Evolutionary conservation across 2,888 invertebrate genomes (phyloP).

Genomic region (Melolontha melolontha): DNA sequence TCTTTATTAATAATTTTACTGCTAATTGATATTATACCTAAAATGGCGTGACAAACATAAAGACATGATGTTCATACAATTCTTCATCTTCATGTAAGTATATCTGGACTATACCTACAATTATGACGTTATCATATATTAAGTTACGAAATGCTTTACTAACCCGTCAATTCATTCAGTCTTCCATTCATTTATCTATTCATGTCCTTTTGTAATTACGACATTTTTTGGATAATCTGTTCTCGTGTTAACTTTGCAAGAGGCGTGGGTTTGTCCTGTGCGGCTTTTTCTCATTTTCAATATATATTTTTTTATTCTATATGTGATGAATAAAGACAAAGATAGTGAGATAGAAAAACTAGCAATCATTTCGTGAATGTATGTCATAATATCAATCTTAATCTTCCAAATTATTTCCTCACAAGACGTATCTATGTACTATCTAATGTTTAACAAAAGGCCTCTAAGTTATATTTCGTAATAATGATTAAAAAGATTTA

Average conservation of each 20-base stretch:
- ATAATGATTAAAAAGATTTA: slow-evolving; percentile 19
- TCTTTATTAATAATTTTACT: slow-evolving; percentile 40
- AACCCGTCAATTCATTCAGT: slow-evolving; percentile 7
- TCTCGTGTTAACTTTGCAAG: slow-evolving; percentile 8
- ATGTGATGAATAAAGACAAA: not conserved
- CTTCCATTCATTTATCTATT: slow-evolving; percentile 20
- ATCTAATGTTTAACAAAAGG: slow-evolving; percentile 18
- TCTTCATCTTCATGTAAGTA: slow-evolving; percentile 15
- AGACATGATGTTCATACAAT: slow-evolving; percentile 10
- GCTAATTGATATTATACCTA: slow-evolving; percentile 43
- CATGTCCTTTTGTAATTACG: slow-evolving; percentile 37
- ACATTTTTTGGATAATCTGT: slow-evolving; percentile 22
- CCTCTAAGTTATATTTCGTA: slow-evolving; percentile 7
- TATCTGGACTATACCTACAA: slow-evolving; percentile 15
- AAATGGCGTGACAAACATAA: slow-evolving; percentile 40
- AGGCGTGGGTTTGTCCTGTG: slow-evolving; percentile 5
- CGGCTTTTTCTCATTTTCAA: slow-evolving; percentile 3
- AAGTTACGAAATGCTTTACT: slow-evolving; percentile 37
- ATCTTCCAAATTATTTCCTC: slow-evolving; percentile 35
- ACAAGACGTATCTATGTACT: slow-evolving; percentile 15
- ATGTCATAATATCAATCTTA: slow-evolving; percentile 40
- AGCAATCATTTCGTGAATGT: slow-evolving; percentile 25
- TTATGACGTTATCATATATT: slow-evolving; percentile 40
- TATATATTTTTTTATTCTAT: slow-evolving; percentile 21
- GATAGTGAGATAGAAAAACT: not conserved